These are phyloP conservation scores for Brachionus paranguensis DNA, from an alignment of 1,140 invertebrate genomes.

Conservation along the genomic window DNA sequence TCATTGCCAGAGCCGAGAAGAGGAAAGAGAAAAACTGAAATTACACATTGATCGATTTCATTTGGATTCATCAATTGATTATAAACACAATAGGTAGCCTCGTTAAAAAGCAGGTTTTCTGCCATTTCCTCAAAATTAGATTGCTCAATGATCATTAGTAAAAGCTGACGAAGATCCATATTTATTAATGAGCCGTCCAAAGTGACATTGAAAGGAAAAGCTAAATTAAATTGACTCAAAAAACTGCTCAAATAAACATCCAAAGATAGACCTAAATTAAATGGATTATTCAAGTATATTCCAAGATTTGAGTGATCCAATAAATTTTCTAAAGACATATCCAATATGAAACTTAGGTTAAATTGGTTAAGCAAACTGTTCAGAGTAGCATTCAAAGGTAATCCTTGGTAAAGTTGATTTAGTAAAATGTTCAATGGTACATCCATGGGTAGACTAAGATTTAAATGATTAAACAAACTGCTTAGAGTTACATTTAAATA, in stretches of 20 bases:
- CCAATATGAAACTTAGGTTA: too few relatives aligned
- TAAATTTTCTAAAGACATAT: too few relatives aligned
- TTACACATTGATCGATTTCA: background rate
- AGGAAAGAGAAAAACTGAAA: background rate
- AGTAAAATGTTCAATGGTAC: too few relatives aligned
- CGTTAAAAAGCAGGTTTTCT: background rate
- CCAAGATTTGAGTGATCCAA: too few relatives aligned
- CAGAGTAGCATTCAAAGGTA: too few relatives aligned
- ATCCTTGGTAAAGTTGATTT: too few relatives aligned
- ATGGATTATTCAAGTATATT: too few relatives aligned
- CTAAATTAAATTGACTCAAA: too few relatives aligned
- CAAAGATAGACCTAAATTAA: too few relatives aligned
- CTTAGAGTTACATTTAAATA: background rate
- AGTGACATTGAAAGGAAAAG: too few relatives aligned
- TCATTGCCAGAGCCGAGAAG: background rate
- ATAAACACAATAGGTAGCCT: background rate
- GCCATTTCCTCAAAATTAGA: background rate
- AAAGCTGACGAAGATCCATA: background rate
- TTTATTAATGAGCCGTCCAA: background rate
- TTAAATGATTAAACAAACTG: background rate
- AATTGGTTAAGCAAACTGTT: too few relatives aligned
- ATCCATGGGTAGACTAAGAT: background rate
- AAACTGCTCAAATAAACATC: too few relatives aligned
- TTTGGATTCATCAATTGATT: background rate
- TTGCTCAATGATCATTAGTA: background rate